Percentiles rank a stretch among this genome's conserved stretches.
Conservation (phyloP, 2,888 invertebrate species). For the Papilio demoleus region DNA sequence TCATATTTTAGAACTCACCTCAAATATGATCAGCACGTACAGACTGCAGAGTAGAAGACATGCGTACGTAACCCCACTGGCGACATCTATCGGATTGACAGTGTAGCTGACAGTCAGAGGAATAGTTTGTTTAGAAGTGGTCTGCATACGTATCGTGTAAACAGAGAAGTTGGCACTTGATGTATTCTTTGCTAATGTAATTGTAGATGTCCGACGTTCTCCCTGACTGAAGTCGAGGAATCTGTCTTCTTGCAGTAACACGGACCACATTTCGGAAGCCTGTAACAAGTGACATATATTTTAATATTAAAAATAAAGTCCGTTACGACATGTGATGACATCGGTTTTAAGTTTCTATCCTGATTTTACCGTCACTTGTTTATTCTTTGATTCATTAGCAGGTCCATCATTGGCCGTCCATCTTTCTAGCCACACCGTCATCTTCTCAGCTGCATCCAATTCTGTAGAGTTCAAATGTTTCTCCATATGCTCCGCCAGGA, state of each 20-base stretch:
- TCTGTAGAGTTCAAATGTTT: slow-evolving; percentile 61
- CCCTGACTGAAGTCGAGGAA: slow-evolving; percentile 84
- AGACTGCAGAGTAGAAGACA: slow-evolving; percentile 88
- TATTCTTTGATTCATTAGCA: slow-evolving; percentile 31
- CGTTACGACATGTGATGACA: no score
- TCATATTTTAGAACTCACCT: slow-evolving; percentile 84
- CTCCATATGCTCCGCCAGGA: slow-evolving; percentile 67
- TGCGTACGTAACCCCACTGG: slow-evolving; percentile 88
- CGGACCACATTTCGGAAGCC: slow-evolving; percentile 82
- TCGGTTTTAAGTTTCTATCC: neutral
- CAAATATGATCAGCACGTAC: slow-evolving; percentile 93
- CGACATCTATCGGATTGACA: slow-evolving; percentile 84
- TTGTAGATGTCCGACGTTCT: slow-evolving; percentile 68
- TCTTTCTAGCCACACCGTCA: slow-evolving; percentile 66
- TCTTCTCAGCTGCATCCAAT: slow-evolving; percentile 46
- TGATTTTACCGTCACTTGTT: slow-evolving; percentile 11
- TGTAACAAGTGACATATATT: slow-evolving; percentile 47
- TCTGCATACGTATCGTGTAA: slow-evolving; percentile 54
- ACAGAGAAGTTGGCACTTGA: slow-evolving; percentile 41
- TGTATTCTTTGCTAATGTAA: slow-evolving; percentile 56
- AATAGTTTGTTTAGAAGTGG: slow-evolving; percentile 54
- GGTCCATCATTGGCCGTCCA: slow-evolving; percentile 44
- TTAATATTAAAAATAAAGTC: no score
- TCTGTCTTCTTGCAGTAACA: slow-evolving; percentile 82
- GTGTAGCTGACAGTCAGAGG: slow-evolving; percentile 81